Evolutionary conservation across 2,113 vertebrate genomes (phyloP).

Genomic region (Chitala chitala): DNA sequence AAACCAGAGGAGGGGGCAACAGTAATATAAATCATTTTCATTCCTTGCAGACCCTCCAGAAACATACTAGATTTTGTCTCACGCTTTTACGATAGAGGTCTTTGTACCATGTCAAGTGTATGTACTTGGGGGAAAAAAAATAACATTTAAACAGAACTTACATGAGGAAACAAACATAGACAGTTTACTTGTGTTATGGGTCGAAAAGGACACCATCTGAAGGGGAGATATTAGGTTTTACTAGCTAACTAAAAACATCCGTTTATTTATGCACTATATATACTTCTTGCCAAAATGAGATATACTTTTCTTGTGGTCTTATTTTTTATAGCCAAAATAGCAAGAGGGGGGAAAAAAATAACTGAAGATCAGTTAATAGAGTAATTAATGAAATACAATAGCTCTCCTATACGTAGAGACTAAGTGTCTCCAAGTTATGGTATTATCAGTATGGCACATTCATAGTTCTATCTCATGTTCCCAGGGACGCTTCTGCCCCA

Average conservation of each 20-base stretch:
- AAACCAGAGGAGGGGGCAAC: slow-evolving; percentile 25
- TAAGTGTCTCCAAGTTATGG: slow-evolving; percentile 18
- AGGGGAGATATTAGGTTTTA: slow-evolving; percentile 53
- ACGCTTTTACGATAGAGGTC: slow-evolving; percentile 41
- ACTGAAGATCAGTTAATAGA: slow-evolving; percentile 35
- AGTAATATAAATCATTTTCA: slow-evolving; percentile 34
- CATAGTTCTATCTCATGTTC: slow-evolving; percentile 16
- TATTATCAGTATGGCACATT: slow-evolving; percentile 25
- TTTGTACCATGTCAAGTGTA: slow-evolving; percentile 46
- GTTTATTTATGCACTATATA: slow-evolving; percentile 71
- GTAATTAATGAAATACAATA: slow-evolving; percentile 21
- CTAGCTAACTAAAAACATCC: slow-evolving; percentile 35
- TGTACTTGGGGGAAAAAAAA: slow-evolving; percentile 44
- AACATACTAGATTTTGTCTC: slow-evolving; percentile 35
- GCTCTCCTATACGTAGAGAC: slow-evolving; percentile 20
- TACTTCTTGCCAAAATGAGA: slow-evolving; percentile 76
- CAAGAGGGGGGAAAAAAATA: slow-evolving; percentile 31
- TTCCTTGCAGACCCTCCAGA: slow-evolving; percentile 35
- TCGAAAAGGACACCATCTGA: slow-evolving; percentile 37
- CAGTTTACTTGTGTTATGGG: slow-evolving; percentile 51
- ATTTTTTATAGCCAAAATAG: slow-evolving; percentile 68
- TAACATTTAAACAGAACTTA: slow-evolving; percentile 43
- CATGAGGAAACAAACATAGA: slow-evolving; percentile 56
- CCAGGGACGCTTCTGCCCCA: slow-evolving; percentile 3
- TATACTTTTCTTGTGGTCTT: slow-evolving; percentile 65